Percentiles rank a stretch among this genome's conserved stretches.
Conservation (phyloP, 2,888 invertebrate genomes). For the Metopia argyrocephala region DNA sequence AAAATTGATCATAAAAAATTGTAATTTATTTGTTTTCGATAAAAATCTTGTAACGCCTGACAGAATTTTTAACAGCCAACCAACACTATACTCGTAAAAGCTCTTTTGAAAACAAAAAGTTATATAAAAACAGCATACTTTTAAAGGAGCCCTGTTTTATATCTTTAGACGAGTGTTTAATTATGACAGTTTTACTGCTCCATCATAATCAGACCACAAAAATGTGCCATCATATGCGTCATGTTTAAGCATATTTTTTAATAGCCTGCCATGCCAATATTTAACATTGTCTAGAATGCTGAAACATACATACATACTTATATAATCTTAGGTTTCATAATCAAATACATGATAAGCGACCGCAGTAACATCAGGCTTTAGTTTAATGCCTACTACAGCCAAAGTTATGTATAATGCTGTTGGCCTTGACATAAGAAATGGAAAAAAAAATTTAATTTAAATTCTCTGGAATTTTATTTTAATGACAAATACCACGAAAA, state of each 20-base stretch:
- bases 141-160: background rate
- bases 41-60: conserved; percentile 15
- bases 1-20: conserved; percentile 46
- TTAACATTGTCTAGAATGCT: background rate
- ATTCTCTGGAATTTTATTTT: no score
- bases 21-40: conserved; percentile 57
- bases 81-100: no score
- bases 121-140: background rate
- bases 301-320: no score
- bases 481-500: no score
- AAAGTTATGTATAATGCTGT: background rate
- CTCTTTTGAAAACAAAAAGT: background rate
- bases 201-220: conserved; percentile 72
- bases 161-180: conserved; percentile 69
- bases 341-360: background rate
- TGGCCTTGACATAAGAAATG: background rate
- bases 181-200: conserved; percentile 74
- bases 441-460: background rate
- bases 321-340: background rate
- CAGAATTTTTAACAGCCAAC: background rate
- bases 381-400: background rate
- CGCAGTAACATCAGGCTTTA: background rate
- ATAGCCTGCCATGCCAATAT: background rate
- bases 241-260: background rate
- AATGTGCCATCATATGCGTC: background rate